Conservation (phyloP, 2,888 invertebrate species). For the Odontomyia ornata region DNA sequence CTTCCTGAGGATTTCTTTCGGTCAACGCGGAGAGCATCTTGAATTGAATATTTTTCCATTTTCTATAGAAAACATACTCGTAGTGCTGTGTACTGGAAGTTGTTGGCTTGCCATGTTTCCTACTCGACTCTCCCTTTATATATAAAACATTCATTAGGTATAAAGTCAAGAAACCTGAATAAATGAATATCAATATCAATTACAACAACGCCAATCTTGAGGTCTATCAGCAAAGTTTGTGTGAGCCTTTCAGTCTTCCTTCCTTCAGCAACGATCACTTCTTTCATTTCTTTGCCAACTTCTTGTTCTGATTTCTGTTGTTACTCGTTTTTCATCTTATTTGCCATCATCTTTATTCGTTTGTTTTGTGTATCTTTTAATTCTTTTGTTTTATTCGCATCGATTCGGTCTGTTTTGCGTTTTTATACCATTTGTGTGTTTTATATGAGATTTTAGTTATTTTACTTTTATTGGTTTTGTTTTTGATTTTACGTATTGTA, state of each 20-base stretch:
- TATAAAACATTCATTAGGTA: conserved; percentile 43
- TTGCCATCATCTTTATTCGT: no score
- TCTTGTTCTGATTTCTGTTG: conserved; percentile 4
- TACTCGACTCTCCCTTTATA: neutral
- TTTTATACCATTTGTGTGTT: neutral
- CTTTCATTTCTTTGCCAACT: neutral
- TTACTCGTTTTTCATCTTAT: neutral
- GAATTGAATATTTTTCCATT: conserved; percentile 33
- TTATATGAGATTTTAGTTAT: no score
- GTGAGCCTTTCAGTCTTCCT: conserved; percentile 2
- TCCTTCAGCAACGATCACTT: neutral
- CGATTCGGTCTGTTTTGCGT: conserved; percentile 5
- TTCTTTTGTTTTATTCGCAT: neutral
- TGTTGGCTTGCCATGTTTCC: no score
- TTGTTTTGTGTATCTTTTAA: no score
- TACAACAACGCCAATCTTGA: conserved; percentile 48
- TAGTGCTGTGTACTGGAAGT: conserved; percentile 2
- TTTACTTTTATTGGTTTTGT: no score
- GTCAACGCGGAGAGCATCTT: conserved; percentile 1
- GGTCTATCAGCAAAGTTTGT: neutral
- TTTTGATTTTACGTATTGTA: no score
- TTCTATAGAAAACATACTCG: conserved; percentile 25
- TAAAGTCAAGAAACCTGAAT: conserved; percentile 46
- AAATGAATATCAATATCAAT: conserved; percentile 50
- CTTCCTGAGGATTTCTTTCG: neutral